Percentiles rank a stretch among this genome's conserved stretches.
These are phyloP conservation scores for Hiodon alosoides DNA, from an alignment of 2,113 vertebrate species.

Conservation along the genomic window DNA sequence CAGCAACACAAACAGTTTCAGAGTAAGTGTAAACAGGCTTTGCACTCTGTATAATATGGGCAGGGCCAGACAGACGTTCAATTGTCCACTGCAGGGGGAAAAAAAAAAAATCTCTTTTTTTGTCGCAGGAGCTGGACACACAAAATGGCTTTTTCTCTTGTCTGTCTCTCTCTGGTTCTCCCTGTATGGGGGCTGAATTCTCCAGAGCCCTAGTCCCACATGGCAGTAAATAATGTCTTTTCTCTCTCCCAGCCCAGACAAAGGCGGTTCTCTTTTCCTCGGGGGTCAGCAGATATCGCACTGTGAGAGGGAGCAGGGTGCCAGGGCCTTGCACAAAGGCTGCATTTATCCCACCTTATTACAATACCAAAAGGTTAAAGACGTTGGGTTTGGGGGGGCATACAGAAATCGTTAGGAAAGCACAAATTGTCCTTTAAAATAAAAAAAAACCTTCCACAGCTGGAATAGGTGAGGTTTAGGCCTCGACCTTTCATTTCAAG, in stretches of 20 bases:
- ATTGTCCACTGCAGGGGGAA: conserved; percentile 35
- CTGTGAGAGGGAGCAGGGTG: conserved; percentile 38
- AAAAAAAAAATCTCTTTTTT: conserved; percentile 22
- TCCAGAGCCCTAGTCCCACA: conserved; percentile 35
- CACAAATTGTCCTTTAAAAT: conserved; percentile 14
- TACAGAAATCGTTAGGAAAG: conserved; percentile 28
- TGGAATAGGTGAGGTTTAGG: conserved; percentile 1
- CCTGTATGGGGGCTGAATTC: conserved; percentile 35
- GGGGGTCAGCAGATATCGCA: conserved; percentile 46
- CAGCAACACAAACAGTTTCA: conserved; percentile 46
- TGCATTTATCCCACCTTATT: conserved; percentile 41
- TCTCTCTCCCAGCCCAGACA: conserved; percentile 41
- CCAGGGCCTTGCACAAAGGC: conserved; percentile 43
- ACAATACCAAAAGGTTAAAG: conserved; percentile 46
- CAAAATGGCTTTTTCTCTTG: conserved; percentile 34
- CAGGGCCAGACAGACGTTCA: conserved; percentile 37
- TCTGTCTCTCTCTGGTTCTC: conserved; percentile 27
- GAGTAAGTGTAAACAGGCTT: conserved; percentile 45
- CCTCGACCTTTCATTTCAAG: background rate
- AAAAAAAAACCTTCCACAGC: background rate
- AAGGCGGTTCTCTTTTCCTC: conserved; percentile 49
- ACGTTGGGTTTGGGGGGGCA: conserved; percentile 37
- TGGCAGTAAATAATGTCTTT: conserved; percentile 51
- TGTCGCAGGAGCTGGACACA: conserved; percentile 19
- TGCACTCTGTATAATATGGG: conserved; percentile 37